Percentiles rank a stretch among this genome's conserved stretches.
Evolutionary conservation across 2,888 invertebrate genomes (phyloP).

Genomic region (Papilio demoleus): DNA sequence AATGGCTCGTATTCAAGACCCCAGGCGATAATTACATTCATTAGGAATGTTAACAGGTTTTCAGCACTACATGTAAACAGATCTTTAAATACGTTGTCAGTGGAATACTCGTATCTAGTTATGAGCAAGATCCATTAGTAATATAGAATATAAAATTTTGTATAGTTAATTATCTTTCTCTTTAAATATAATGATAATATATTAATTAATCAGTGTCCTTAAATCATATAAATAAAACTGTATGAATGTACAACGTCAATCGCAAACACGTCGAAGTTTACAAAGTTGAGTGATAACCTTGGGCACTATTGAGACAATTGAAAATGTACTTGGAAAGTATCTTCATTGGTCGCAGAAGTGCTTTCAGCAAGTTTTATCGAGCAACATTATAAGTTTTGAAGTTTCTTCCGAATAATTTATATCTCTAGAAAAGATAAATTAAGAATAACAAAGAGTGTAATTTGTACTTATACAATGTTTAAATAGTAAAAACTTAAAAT

Average conservation of each 20-base stretch:
- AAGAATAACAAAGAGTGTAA: neutral
- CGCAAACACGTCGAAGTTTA: neutral
- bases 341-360: slow-evolving; percentile 3
- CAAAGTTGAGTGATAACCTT: neutral
- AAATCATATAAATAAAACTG: neutral
- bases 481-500: no score
- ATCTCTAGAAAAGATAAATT: neutral
- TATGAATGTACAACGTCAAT: neutral
- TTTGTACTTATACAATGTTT: no score
- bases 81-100: slow-evolving; percentile 7
- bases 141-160: no score
- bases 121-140: neutral
- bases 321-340: slow-evolving; percentile 19
- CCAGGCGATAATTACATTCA: slow-evolving; percentile 13
- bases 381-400: slow-evolving; percentile 17
- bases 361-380: slow-evolving; percentile 12
- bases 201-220: neutral
- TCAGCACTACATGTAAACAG: slow-evolving; percentile 4
- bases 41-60: slow-evolving; percentile 11
- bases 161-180: no score
- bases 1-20: slow-evolving; percentile 16
- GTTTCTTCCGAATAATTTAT: neutral
- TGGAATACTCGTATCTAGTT: neutral
- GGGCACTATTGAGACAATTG: slow-evolving; percentile 6
- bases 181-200: no score